Evolutionary conservation across 2,113 vertebrate species (phyloP), one percentile per base, ranked within the genome.

Genomic region (Mionectes macconnelli): DNA sequence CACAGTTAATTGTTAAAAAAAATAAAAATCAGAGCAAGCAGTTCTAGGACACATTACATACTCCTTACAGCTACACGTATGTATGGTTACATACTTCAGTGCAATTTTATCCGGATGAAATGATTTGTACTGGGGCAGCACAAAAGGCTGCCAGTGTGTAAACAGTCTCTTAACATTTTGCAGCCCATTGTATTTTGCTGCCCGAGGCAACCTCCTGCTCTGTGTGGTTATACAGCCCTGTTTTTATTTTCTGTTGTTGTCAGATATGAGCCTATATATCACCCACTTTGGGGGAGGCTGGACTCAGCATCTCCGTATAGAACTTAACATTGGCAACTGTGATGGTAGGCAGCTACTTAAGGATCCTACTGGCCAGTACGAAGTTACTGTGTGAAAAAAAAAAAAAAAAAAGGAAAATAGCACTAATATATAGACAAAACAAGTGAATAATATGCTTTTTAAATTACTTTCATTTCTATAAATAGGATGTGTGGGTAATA

Each of bases 141-240:
- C 59, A 74, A 86, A 40, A 68, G 85, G 64, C 79, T 89, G 60
- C 56, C 90, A 96, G 96, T 95, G 93, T 47, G 52, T 96, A 96
- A 97, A 97, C 77, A 96, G 91, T 97, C 91, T 95, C 93, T 97
- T 96, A 96, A 96, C 89, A 79, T 96, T 97, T 97, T 96, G 95
- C 94, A 96, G 91, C 70, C 94, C 92, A 91, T 97, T 95, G 93
- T 90, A 87, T 95, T 97, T 96, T 97, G 93, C 92, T 96, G 86
- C 87, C 90, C 42, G 15, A 96, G 92, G 93, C 95, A 97, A 95
- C 87, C 94, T 97, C 82, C 89, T 94, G 94, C 90, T 95, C 91
- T 81, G 56, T 94, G 87, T 81, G 42, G 78, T 97, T 96, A 96
- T 94, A 93, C 84, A 92, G 85, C 86, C 83, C 64, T 87, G 78